A percentile compares a stretch with the other conserved stretches of the same genome.
Evolutionary conservation across 2,113 vertebrate genomes (phyloP).

Genomic region (Otus sunia): DNA sequence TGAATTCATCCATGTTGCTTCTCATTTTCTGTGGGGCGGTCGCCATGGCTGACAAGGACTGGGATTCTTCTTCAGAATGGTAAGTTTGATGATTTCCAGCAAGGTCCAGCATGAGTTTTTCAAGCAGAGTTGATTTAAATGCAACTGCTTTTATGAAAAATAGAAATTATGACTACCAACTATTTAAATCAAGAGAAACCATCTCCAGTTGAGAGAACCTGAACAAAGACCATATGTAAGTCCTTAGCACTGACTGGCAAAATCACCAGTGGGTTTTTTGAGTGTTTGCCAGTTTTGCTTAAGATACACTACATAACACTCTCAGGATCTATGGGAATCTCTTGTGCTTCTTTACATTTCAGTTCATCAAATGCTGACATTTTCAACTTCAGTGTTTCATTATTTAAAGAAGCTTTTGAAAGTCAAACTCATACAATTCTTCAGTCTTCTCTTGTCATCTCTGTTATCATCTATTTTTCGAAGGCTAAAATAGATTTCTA

Average conservation of each 20-base stretch:
- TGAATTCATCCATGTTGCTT: not conserved
- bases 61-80: not conserved
- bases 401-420: not conserved
- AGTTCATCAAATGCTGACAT: not conserved
- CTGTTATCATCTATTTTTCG: not conserved
- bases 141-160: conserved; percentile 1
- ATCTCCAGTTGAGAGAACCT: not conserved
- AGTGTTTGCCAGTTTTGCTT: not conserved
- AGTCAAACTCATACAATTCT: not conserved
- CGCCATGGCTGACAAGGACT: not conserved
- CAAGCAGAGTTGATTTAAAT: not conserved
- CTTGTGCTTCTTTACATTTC: not conserved
- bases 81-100: not conserved
- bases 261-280: not conserved
- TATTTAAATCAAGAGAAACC: not conserved
- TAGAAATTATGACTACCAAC: not conserved
- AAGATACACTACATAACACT: not conserved
- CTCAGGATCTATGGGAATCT: not conserved
- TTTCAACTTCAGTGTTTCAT: not conserved
- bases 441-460: not conserved
- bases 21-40: not conserved
- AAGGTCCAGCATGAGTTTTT: not conserved
- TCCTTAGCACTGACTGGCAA: not conserved
- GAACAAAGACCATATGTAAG: not conserved
- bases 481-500: not conserved